Base-by-base conservation (phyloP, 2,888 invertebrate species). In the Polietes domitor region DNA sequence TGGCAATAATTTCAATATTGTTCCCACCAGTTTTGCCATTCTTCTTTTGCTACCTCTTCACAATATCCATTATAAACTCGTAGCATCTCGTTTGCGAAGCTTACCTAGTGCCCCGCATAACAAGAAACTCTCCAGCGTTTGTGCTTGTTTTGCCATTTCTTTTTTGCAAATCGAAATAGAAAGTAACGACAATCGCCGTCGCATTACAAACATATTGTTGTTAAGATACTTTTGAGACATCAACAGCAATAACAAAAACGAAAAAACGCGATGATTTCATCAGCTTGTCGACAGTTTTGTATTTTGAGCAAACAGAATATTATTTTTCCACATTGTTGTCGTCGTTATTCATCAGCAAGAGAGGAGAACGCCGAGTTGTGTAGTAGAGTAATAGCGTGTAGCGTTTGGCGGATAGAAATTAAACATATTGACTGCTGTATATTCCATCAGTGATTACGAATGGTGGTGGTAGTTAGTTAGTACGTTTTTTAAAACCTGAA, bases 261-360 rank as follows among this genome's bases (percentile, higher is more conserved):
- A 17, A n/a, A 28, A 63, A 68, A 68, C 43, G 24, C 68, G 37
- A 68, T 68, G 68, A 68, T 68, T 68, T 68, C 68, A 68, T 68
- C 68, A 68, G 5, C 15, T 26, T 28, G 63, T 63, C 24, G 43
- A 43, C 68, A 15, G n/a, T 47, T 12, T 58, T 28, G 21, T 50
- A n/a, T 68, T 50, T 68, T 68, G 12, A 28, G n/a, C n/a, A 70
- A 70, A 24, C 50, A 68, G 24, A 65, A 65, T 19, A n/a, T 68
- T 41, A 19, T 41, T 41, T 68, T 21, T 43, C 26, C 68, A 68
- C 17, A 24, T 21, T 21, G 10, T 21, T 21, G 17, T 53, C 17
- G 19, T 21, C 21, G 21, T 17, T n/a, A n/a, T n/a, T n/a, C n/a
- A n/a, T n/a, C 2, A 53, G 17, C 21, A 37, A 37, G 58, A 15